Conservation (phyloP, 2,113 vertebrate species). For the Lepidothrix coronata region DNA sequence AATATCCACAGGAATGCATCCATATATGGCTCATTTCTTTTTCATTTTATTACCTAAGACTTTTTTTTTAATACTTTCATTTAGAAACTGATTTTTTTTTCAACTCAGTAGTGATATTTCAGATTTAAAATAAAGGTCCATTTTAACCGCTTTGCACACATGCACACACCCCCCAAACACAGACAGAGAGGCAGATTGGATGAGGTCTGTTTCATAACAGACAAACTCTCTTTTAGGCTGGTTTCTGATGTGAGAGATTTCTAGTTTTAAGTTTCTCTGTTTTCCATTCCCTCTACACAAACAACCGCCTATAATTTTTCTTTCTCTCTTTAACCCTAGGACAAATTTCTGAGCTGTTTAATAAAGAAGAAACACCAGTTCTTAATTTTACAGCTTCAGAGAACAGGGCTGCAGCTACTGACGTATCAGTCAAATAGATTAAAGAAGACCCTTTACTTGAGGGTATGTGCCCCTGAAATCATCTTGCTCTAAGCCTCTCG, state of each 20-base stretch:
- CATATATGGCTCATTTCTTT: not conserved
- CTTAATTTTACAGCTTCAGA: not conserved
- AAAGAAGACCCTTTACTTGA: constrained; percentile 50
- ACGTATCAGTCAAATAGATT: not conserved
- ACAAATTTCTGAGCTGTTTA: not conserved
- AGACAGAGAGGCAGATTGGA: not conserved
- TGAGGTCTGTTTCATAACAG: not conserved
- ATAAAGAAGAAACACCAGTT: not conserved
- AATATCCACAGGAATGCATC: constrained; percentile 7
- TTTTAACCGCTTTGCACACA: not conserved
- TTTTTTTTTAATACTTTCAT: not conserved
- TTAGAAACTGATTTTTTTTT: not conserved
- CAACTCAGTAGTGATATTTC: not conserved
- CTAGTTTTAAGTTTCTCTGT: not conserved
- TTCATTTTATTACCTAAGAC: not conserved
- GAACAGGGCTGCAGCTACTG: not conserved
- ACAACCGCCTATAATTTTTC: not conserved
- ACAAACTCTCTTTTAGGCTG: not conserved
- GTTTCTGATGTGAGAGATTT: not conserved
- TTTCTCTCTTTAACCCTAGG: not conserved
- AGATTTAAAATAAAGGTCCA: not conserved
- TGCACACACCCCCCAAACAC: too few relatives aligned
- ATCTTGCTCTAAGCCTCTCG: constrained; percentile 20
- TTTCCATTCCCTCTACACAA: not conserved
- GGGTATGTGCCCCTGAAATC: constrained; percentile 40